These are phyloP conservation scores for Equus przewalskii DNA, from an alignment of 2,113 vertebrate genomes.

Conservation along the genomic window DNA sequence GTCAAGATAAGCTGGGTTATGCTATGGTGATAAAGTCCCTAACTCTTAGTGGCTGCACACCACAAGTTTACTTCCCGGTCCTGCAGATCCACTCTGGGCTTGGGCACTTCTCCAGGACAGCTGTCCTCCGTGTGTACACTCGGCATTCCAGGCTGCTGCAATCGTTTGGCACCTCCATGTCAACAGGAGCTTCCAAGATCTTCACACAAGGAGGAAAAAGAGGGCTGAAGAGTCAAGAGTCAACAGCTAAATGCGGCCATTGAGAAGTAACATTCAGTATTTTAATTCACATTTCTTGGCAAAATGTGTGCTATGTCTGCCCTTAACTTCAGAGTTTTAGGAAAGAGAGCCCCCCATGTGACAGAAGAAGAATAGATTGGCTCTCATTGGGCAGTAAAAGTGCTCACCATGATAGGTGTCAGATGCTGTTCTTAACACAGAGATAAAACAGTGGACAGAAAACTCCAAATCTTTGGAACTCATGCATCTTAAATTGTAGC, in stretches of 20 bases:
- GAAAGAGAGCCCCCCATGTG: not conserved
- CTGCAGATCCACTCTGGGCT: not conserved
- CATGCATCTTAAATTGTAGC: not conserved
- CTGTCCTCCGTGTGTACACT: slow-evolving; percentile 33
- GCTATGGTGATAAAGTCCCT: not conserved
- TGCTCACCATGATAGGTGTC: not conserved
- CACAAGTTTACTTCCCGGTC: not conserved
- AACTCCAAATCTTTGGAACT: not conserved
- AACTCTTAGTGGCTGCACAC: not conserved
- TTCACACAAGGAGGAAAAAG: not conserved
- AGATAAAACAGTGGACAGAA: not conserved
- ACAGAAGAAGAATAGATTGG: not conserved
- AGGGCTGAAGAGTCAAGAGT: not conserved
- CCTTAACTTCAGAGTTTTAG: not conserved
- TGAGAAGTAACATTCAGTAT: not conserved
- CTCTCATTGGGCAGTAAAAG: not conserved
- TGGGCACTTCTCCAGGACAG: slow-evolving; percentile 25
- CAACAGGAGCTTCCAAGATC: not conserved
- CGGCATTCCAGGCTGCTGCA: not conserved
- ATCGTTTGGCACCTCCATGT: not conserved
- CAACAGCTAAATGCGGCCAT: not conserved
- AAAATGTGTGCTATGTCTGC: not conserved
- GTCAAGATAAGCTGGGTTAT: not conserved
- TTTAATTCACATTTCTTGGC: not conserved
- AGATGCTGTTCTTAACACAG: not conserved